phyloP scores from a whole-genome alignment of 2,113 vertebrate genomes.

The Prionailurus bengalensis region DNA sequence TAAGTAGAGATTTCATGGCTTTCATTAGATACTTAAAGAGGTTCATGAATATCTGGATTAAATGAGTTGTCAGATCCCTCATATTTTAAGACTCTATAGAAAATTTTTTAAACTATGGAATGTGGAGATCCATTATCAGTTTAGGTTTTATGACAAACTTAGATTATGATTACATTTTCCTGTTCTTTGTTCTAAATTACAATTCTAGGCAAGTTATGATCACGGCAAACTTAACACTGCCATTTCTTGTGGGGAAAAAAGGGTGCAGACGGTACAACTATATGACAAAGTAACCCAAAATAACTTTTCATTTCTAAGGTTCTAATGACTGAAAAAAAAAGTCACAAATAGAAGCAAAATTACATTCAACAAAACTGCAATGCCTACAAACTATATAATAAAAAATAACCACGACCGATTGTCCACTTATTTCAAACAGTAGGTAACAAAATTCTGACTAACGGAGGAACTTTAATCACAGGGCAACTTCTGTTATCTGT shows the following conservation, averaged over 20 bases:
- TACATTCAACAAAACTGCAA: background rate
- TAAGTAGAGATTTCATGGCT: conserved; percentile 13
- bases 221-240: conserved; percentile 15
- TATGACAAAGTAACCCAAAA: conserved; percentile 23
- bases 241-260: conserved; percentile 24
- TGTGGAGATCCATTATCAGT: background rate
- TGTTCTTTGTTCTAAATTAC: conserved; percentile 1
- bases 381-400: background rate
- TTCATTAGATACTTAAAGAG: background rate
- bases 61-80: background rate
- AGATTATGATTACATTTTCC: background rate
- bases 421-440: background rate
- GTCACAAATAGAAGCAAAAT: conserved; percentile 27
- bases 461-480: background rate
- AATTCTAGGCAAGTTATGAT: conserved; percentile 24
- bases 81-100: background rate
- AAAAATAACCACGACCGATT: background rate
- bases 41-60: background rate
- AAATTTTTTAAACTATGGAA: conserved; percentile 40
- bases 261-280: background rate
- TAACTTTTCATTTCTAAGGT: conserved; percentile 41
- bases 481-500: background rate
- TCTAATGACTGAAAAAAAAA: background rate
- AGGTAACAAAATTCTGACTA: background rate
- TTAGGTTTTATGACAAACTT: conserved; percentile 33